These are phyloP conservation scores for Tetanocera ferruginea DNA, from an alignment of 2,888 invertebrate species.

Conservation along the genomic window DNA sequence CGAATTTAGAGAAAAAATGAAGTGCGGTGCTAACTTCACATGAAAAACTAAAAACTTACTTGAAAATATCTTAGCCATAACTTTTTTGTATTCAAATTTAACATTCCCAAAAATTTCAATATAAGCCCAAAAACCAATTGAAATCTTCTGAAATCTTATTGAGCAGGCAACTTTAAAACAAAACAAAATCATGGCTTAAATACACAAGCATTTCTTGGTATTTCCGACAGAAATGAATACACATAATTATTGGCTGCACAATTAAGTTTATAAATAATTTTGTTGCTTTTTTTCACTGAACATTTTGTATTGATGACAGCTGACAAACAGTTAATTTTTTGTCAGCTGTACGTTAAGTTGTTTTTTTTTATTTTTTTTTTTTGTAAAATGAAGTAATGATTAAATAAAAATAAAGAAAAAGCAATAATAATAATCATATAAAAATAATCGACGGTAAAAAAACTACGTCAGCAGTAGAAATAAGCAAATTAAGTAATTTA, in stretches of 20 bases:
- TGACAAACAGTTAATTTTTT: conserved; percentile 7
- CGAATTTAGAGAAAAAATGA: no score
- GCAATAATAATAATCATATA: neutral
- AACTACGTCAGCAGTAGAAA: neutral
- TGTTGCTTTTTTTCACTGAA: no score
- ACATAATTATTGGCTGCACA: no score
- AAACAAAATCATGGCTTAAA: neutral
- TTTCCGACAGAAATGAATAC: neutral
- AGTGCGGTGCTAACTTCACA: no score
- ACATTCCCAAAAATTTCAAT: no score
- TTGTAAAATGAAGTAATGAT: neutral
- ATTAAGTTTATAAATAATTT: no score
- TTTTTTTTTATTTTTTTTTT: neutral
- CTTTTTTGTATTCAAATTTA: no score
- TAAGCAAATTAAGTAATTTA: conserved; percentile 12
- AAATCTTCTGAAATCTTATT: no score
- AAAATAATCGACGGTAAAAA: neutral
- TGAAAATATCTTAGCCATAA: no score
- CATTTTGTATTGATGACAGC: neutral
- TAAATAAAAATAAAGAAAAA: neutral
- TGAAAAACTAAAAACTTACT: no score
- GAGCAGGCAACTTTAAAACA: neutral
- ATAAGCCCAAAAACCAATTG: no score
- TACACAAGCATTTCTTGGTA: neutral
- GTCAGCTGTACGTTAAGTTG: neutral